Evolutionary conservation across 2,797 vertebrate species (phyloP).

Genomic region (Hoplostethus atlanticus): DNA sequence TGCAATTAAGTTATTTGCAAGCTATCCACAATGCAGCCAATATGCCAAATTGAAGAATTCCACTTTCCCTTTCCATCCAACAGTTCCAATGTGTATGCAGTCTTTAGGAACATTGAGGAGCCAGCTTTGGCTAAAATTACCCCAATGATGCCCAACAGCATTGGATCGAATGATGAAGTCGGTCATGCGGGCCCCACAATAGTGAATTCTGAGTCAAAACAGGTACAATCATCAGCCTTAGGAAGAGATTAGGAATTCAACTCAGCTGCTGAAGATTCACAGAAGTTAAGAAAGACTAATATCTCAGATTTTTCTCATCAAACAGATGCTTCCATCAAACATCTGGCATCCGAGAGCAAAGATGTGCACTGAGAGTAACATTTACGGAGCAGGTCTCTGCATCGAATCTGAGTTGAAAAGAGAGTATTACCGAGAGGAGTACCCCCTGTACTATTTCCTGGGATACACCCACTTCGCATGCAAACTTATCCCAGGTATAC

Average conservation of each 20-base stretch:
- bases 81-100: constrained; percentile 82
- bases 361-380: constrained; percentile 67
- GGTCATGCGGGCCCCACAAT: not conserved
- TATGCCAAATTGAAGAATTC: not conserved
- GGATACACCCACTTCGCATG: constrained; percentile 75
- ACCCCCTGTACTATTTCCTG: constrained; percentile 83
- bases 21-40: not conserved
- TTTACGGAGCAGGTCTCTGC: constrained; percentile 79
- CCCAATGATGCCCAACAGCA: constrained; percentile 68
- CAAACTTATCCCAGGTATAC: constrained; percentile 78
- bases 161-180: constrained; percentile 38
- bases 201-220: constrained; percentile 20
- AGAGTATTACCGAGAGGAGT: constrained; percentile 76
- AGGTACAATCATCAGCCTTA: constrained; percentile 49
- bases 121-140: constrained; percentile 68
- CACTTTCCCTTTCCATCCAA: constrained; percentile 19
- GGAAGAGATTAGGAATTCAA: not conserved
- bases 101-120: constrained; percentile 82
- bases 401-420: constrained; percentile 74
- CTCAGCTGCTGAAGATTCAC: not conserved
- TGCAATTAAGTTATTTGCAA: not conserved
- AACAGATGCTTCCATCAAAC: constrained; percentile 52
- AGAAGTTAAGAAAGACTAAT: not conserved
- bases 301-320: constrained; percentile 2
- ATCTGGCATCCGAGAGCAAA: constrained; percentile 58